Conservation (phyloP, 2,113 vertebrate species). For the Gopherus flavomarginatus region DNA sequence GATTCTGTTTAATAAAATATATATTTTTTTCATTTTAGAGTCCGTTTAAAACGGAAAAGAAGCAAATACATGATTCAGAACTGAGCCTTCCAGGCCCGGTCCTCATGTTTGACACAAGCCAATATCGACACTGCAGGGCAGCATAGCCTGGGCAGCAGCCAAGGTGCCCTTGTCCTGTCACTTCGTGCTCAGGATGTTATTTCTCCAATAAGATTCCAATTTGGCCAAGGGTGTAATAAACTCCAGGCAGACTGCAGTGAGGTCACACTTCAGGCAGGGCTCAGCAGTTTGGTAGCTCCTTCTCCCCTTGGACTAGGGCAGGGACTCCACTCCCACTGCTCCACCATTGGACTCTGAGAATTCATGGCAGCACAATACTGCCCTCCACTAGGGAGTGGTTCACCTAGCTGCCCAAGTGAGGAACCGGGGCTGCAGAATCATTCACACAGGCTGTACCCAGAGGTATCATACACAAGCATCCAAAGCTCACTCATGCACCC, state of each 20-base stretch:
- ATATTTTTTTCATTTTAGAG: neutral
- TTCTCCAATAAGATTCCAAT: neutral
- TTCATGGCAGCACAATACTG: neutral
- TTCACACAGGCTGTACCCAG: neutral
- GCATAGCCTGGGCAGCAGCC: neutral
- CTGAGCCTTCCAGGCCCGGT: neutral
- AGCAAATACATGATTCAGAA: neutral
- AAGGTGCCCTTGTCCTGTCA: neutral
- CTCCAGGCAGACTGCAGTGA: constrained; percentile 63
- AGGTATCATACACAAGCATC: neutral
- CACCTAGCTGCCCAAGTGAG: neutral
- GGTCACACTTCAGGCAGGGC: neutral
- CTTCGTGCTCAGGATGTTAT: neutral
- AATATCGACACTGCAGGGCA: neutral
- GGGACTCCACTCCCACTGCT: neutral
- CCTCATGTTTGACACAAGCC: neutral
- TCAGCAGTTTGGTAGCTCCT: neutral
- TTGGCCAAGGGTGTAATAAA: constrained; percentile 59
- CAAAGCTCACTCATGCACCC: neutral
- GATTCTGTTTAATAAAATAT: neutral
- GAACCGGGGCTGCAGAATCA: neutral
- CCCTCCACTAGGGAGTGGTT: neutral
- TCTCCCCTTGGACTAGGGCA: neutral
- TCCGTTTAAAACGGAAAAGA: neutral
- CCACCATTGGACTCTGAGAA: neutral